Conservation (phyloP, 2,113 vertebrate genomes). For the Hippocampus barbouri region DNA sequence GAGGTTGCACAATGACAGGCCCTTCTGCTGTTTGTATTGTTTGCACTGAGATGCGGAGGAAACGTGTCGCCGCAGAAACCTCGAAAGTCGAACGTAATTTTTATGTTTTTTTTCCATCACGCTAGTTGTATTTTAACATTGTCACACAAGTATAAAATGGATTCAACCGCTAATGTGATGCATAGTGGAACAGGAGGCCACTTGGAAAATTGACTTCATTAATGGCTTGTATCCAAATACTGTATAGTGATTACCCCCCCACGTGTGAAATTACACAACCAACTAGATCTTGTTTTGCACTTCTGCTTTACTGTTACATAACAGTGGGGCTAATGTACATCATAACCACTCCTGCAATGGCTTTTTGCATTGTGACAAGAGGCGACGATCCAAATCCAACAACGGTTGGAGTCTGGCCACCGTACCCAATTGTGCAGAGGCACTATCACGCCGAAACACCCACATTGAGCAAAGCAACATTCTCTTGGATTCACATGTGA, state of each 20-base stretch:
- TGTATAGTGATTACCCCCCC: not conserved
- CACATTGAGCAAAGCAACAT: not conserved
- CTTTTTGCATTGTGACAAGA: too few species aligned
- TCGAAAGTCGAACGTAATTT: not conserved
- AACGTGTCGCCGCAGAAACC: not conserved
- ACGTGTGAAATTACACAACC: not conserved
- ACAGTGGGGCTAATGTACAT: not conserved
- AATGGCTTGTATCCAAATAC: not conserved
- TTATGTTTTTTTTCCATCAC: not conserved
- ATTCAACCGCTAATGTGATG: not conserved
- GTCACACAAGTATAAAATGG: not conserved
- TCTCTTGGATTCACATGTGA: too few species aligned
- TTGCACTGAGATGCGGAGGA: constrained; percentile 28
- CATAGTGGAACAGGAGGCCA: not conserved
- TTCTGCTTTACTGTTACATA: not conserved
- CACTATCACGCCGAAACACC: not conserved
- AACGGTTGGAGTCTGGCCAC: too few species aligned
- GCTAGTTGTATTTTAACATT: not conserved
- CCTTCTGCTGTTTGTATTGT: constrained; percentile 26
- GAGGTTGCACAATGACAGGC: constrained; percentile 29
- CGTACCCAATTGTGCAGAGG: not conserved
- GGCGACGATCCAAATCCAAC: too few species aligned
- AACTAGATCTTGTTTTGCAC: not conserved
- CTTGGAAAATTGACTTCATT: not conserved
- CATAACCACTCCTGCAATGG: not conserved